Conservation (phyloP, 2,888 invertebrate genomes). For the Matsumyia berberina region DNA sequence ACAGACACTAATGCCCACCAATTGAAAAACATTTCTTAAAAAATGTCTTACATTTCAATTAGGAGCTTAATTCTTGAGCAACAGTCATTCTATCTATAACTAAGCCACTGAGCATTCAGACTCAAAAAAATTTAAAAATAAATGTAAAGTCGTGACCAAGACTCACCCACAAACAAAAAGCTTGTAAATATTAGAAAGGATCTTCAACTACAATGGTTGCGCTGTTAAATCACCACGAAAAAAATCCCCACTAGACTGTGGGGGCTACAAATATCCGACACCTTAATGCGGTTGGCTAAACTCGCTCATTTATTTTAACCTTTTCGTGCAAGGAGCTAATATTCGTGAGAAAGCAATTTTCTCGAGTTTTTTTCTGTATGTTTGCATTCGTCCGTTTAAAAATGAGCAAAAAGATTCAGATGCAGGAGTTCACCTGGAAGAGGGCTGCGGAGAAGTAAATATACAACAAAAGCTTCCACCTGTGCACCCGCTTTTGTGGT, state of each 20-base stretch:
- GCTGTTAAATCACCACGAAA: background rate
- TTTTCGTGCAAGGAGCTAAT: conserved; percentile 63
- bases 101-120: conserved; percentile 11
- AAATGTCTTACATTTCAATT: conserved; percentile 3
- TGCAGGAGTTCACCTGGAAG: background rate
- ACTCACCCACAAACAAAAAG: conserved; percentile 6
- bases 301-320: conserved; percentile 61
- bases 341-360: conserved; percentile 70
- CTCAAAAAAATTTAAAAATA: background rate
- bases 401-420: conserved; percentile 42
- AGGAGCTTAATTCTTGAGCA: background rate
- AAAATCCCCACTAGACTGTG: background rate
- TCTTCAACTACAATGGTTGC: conserved; percentile 15
- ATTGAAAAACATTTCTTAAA: background rate
- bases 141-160: conserved; percentile 22
- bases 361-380: conserved; percentile 22
- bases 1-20: too few relatives aligned
- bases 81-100: background rate
- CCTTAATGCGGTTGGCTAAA: conserved; percentile 53
- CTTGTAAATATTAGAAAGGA: conserved; percentile 37
- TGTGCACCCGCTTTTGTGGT: conserved; percentile 47
- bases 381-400: conserved; percentile 37
- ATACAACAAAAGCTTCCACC: conserved; percentile 55
- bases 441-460: background rate
- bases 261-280: conserved; percentile 46